phyloP scores from a whole-genome alignment of 2,888 invertebrate genomes.

The Siphonodentalium dalli region DNA sequence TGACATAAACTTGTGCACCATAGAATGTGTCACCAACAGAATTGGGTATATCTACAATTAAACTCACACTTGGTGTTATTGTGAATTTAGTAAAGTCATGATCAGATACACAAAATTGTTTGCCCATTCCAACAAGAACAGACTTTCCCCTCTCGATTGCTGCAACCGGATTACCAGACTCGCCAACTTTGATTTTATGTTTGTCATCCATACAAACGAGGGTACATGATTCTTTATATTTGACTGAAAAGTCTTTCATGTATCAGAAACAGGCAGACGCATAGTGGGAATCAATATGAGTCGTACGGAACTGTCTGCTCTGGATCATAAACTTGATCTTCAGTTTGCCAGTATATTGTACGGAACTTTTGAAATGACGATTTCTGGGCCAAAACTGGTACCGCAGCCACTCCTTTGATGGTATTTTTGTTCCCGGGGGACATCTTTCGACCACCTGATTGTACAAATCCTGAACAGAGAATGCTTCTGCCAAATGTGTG shows the following conservation, averaged over 20 bases:
- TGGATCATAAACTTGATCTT: slow-evolving; percentile 23
- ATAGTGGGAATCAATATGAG: slow-evolving; percentile 11
- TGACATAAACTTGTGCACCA: too few species aligned
- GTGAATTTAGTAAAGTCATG: slow-evolving; percentile 12
- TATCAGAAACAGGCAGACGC: slow-evolving; percentile 6
- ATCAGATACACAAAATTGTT: slow-evolving; percentile 3
- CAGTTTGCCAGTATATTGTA: slow-evolving; percentile 16
- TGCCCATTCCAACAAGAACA: slow-evolving; percentile 4
- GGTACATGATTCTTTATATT: neutral
- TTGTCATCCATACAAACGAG: slow-evolving; percentile 11
- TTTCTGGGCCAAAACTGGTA: slow-evolving; percentile 20
- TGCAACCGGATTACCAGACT: slow-evolving; percentile 9
- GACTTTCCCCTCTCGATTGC: slow-evolving; percentile 4
- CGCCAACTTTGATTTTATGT: slow-evolving; percentile 10
- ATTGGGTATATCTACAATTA: too few species aligned
- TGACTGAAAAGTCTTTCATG: slow-evolving; percentile 7
- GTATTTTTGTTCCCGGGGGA: neutral
- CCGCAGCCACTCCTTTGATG: slow-evolving; percentile 17
- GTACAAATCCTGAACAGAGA: slow-evolving; percentile 5
- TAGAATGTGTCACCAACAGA: too few species aligned
- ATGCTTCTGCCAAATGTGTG: slow-evolving; percentile 8
- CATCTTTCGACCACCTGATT: neutral
- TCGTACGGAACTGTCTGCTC: slow-evolving; percentile 18
- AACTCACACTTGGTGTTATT: too few species aligned
- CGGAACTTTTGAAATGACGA: slow-evolving; percentile 5